Percentiles rank a stretch among this genome's conserved stretches.
These are phyloP conservation scores for Mormyrops attenuatus DNA, from an alignment of 2,797 vertebrate species.

Conservation along the genomic window DNA sequence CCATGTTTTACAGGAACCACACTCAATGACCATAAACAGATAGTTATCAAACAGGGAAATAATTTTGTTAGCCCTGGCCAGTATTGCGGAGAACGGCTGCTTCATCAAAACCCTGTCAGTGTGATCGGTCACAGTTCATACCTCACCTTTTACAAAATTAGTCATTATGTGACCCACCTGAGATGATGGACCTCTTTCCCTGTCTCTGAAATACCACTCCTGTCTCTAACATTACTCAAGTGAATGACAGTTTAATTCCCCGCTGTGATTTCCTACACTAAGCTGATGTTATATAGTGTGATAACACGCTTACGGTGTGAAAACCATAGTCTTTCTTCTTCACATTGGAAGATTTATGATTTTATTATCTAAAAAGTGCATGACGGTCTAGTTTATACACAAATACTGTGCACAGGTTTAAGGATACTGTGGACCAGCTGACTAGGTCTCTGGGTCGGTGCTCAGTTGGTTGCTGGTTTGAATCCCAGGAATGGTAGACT, in stretches of 20 bases:
- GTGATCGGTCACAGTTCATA: constrained; percentile 38
- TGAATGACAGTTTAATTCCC: constrained; percentile 58
- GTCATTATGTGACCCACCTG: constrained; percentile 51
- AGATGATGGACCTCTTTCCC: constrained; percentile 51
- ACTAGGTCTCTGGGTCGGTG: not conserved
- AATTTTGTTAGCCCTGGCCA: constrained; percentile 35
- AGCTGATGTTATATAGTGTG: constrained; percentile 48
- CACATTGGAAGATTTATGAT: not conserved
- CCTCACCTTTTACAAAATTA: constrained; percentile 55
- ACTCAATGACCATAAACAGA: not conserved
- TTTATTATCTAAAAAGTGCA: not conserved
- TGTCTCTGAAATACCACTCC: constrained; percentile 54
- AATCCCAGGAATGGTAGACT: not conserved
- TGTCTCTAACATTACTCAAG: constrained; percentile 53
- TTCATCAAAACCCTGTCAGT: constrained; percentile 48
- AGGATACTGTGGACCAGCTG: not conserved
- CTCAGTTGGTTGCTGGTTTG: not conserved
- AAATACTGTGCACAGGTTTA: not conserved
- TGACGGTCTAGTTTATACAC: not conserved
- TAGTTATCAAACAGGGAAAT: constrained; percentile 11
- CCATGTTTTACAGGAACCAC: not conserved
- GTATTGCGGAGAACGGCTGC: constrained; percentile 29
- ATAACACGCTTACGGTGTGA: constrained; percentile 31
- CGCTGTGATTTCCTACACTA: constrained; percentile 30
- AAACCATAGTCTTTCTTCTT: not conserved